Evolutionary conservation across 2,113 vertebrate genomes (phyloP).

Genomic region (Dipodomys merriami): DNA sequence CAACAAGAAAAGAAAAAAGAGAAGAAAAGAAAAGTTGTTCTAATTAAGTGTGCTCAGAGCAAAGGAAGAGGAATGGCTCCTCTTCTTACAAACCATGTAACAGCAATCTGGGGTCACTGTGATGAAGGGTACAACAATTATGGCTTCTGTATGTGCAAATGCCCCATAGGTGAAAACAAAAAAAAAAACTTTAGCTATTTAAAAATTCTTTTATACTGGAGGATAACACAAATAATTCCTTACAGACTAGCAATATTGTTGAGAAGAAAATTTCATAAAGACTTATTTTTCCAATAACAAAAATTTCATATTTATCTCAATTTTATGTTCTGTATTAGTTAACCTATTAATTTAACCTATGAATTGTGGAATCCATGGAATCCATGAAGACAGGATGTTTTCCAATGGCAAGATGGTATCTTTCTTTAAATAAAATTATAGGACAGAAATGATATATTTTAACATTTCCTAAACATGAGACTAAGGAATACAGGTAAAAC

Average conservation of each 20-base stretch:
- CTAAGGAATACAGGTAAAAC: background rate
- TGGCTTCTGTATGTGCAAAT: too few species aligned
- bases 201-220: background rate
- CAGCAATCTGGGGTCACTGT: background rate
- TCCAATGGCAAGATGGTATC: background rate
- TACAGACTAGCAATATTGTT: background rate
- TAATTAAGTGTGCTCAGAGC: too few species aligned
- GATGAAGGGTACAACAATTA: too few species aligned
- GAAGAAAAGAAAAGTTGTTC: too few species aligned
- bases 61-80: too few species aligned
- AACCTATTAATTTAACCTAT: background rate
- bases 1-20: background rate
- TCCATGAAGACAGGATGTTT: background rate
- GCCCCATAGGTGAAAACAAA: background rate
- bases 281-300: background rate
- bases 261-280: background rate
- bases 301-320: constrained; percentile 6
- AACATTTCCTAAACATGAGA: constrained; percentile 20
- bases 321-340: constrained; percentile 13
- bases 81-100: too few species aligned
- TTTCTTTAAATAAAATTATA: constrained; percentile 6
- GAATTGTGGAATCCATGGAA: background rate
- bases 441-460: background rate
- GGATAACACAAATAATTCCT: background rate
- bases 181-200: background rate